Evolutionary conservation across 1,140 invertebrate genomes (phyloP), one percentile per base, ranked within the genome.

Genomic region (Saccostrea glomerata): DNA sequence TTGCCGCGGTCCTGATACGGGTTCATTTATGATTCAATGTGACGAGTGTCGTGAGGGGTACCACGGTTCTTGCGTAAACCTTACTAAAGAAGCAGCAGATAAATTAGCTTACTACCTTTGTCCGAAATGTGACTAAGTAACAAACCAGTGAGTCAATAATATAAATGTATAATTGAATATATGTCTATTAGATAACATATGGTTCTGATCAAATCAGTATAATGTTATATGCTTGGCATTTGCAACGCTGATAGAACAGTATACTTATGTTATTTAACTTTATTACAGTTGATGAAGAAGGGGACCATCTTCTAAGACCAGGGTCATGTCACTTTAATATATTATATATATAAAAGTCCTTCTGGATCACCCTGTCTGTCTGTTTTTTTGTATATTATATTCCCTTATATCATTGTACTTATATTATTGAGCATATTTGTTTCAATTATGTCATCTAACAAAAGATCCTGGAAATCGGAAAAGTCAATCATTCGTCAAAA

Each of bases 11-110:
- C 40, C 63, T 2, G 87, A 88, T n/a, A 47, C 23, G 23, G 87
- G 87, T 58, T 30, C 54, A 30, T 66, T 88, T n/a, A 88, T 88
- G 87, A 88, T 88, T 54, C 82, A 58, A 36, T 85, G 83, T 30
- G 87, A 88, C 55, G 20, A 55, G 4, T 88, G 87, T 15, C 30
- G 47, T 12, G 82, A 85, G 7, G 85, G 83, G 87, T 85, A 56
- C 30, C 83, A 85, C 30, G 40, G 63, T 15, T 5, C 77, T 23
- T 87, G 82, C 77, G 82, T 84, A n/a, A 23, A 40, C 17, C n/a
- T 87, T 7, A 87, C 56, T 1, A 12, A 56, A 58, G 54, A 86
- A 36, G 30, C n/a, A 23, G 70, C 86, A 56, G 86, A 86, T 9
- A 82, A 70, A 30, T n/a, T 86, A 3, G 17, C 20, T 2, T 36